Evolutionary conservation across 2,797 vertebrate genomes (phyloP), one percentile per base, ranked within the genome.

Genomic region (Avahi laniger): DNA sequence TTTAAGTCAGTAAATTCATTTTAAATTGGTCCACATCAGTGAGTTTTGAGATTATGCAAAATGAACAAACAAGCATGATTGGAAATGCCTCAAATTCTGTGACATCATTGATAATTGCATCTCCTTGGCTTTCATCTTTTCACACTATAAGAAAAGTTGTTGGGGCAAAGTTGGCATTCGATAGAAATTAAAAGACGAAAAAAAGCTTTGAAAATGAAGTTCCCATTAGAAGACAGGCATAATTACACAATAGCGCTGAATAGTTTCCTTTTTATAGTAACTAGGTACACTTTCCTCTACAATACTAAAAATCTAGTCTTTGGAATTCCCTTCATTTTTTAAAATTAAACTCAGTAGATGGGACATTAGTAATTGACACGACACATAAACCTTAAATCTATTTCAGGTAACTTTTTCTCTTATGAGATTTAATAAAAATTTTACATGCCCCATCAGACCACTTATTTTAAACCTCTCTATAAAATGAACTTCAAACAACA

Each of bases 1-100:
- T 73, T 94, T 91, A 89, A 88, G 86, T 83, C 88, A 93, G 50
- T 57, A 96, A 93, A 95, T 89, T 95, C 69, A 97, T 81, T 97
- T 89, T 75, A 95, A 96, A 70, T 96, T 93, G 88, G 81, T 3
- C 35, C 72, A 85, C 85, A 91, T 87, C 85, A 94, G 35, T 93
- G 85, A 89, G 73, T 91, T 97, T 41, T 81, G 67, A 80, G 61
- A 95, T 90, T 79, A 95, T 70, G 57, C 48, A 93, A 96, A 94
- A 95, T 79, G 81, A 92, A 93, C 92, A 89, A 90, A 94, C 67
- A 96, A 79, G 78, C 92, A 67, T 78, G 85, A 89, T 0, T 94
- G 61, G 70, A 97, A 89, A 72, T 65, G 69, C 59, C 61, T 89
- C 92, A 85, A 90, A 85, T 30, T 81, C 85, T 69, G 43, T 93